A percentile compares a stretch with the other conserved stretches of the same genome.
phyloP scores from a whole-genome alignment of 2,888 invertebrate genomes.

The Drosophila monieri region DNA sequence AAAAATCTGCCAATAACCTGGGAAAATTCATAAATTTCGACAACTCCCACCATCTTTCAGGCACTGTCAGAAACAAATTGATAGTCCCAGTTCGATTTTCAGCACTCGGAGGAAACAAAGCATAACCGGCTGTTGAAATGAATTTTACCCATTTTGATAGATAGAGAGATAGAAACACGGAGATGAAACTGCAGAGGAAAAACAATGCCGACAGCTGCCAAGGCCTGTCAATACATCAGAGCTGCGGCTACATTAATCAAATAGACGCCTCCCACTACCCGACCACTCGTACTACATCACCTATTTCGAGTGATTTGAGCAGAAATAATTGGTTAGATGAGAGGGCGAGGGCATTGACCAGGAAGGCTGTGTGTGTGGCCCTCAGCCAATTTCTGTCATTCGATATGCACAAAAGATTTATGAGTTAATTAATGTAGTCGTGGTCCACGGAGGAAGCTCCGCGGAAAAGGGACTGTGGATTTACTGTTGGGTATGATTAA shows the following conservation, averaged over 20 bases:
- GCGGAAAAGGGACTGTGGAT: constrained; percentile 10
- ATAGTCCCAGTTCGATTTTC: constrained; percentile 58
- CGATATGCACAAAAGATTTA: constrained; percentile 74
- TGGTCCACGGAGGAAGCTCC: constrained; percentile 19
- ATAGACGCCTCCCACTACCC: constrained; percentile 15
- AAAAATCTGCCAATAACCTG: too few species aligned
- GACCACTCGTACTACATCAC: constrained; percentile 4
- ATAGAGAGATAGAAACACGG: constrained; percentile 43
- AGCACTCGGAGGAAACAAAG: constrained; percentile 28
- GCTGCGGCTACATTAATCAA: constrained; percentile 69
- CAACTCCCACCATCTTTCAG: constrained; percentile 26
- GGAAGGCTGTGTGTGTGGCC: constrained; percentile 6
- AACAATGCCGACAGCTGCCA: constrained; percentile 55
- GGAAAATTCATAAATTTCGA: constrained; percentile 51
- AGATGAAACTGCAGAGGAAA: constrained; percentile 17
- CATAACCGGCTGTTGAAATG: constrained; percentile 64
- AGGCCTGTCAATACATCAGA: constrained; percentile 64
- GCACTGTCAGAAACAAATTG: constrained; percentile 63
- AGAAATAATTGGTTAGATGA: constrained; percentile 42
- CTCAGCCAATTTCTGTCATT: constrained; percentile 62
- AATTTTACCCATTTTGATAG: constrained; percentile 62
- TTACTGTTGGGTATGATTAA: constrained; percentile 69
- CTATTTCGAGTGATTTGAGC: constrained; percentile 39
- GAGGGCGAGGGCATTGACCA: constrained; percentile 21
- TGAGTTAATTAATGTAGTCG: constrained; percentile 74